Percentiles rank a stretch among this genome's conserved stretches.
These are phyloP conservation scores for Pitangus sulphuratus DNA, from an alignment of 2,797 vertebrate genomes.

Conservation along the genomic window DNA sequence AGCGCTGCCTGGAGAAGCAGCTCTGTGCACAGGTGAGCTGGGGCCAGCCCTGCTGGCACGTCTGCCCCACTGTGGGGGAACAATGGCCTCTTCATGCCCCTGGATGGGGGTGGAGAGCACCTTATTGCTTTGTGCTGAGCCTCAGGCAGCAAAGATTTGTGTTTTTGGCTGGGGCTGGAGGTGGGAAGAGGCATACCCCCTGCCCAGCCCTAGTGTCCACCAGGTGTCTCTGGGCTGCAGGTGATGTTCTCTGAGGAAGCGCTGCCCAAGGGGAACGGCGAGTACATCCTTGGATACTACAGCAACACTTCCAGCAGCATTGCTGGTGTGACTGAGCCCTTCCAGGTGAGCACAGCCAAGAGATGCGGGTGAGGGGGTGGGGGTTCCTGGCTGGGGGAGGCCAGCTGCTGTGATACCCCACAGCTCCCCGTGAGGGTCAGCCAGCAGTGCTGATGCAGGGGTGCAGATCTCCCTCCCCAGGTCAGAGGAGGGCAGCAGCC, in stretches of 20 bases:
- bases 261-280: constrained; percentile 91
- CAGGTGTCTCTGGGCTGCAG: constrained; percentile 67
- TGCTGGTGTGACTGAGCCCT: constrained; percentile 93
- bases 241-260: constrained; percentile 91
- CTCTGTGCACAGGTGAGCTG: constrained; percentile 73
- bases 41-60: neutral
- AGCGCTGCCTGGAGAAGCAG: constrained; percentile 83
- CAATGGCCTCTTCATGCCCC: neutral
- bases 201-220: neutral
- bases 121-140: neutral
- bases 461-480: constrained; percentile 90
- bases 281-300: constrained; percentile 95
- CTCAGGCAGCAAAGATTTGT: neutral
- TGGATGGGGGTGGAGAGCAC: neutral
- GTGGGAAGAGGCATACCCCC: accelerated
- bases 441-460: neutral
- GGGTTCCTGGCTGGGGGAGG: neutral
- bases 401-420: neutral
- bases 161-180: neutral
- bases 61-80: accelerated
- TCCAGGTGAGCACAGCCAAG: constrained; percentile 84
- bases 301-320: constrained; percentile 92
- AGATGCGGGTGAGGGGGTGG: neutral
- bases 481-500: constrained; percentile 78
- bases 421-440: neutral